Percentiles rank a stretch among this genome's conserved stretches.
Conservation (phyloP, 1,140 invertebrate species). For the Bactericera cockerelli region DNA sequence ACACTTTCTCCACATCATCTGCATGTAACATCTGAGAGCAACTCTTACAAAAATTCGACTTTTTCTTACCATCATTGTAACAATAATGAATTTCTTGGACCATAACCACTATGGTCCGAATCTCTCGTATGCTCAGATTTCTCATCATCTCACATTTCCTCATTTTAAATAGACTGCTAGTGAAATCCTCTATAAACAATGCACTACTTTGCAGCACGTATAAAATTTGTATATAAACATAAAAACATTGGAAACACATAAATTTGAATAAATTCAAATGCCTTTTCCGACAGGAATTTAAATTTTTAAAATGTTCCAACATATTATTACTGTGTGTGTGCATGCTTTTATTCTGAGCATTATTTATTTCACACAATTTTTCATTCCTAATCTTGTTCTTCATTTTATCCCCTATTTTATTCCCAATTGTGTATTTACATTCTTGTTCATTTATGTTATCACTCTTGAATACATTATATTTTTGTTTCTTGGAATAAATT, state of each 20-base stretch:
- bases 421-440: slow-evolving; percentile 4
- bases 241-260: slow-evolving; percentile 7
- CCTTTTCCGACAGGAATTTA: slow-evolving; percentile 1
- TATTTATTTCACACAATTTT: slow-evolving; percentile 8
- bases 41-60: no score
- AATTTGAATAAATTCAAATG: slow-evolving; percentile 4
- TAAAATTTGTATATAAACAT: neutral
- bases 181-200: no score
- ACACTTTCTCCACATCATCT: no score
- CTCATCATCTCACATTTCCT: slow-evolving; percentile 7
- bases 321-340: neutral
- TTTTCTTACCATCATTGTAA: no score
- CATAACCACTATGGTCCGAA: neutral
- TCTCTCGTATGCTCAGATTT: neutral
- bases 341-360: neutral
- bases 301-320: neutral
- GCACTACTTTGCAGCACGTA: neutral
- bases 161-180: neutral
- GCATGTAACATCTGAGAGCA: no score
- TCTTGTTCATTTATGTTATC: neutral
- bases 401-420: neutral
- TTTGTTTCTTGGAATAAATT: neutral
- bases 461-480: slow-evolving; percentile 1
- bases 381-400: slow-evolving; percentile 2
- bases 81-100: neutral